phyloP scores from a whole-genome alignment of 2,113 vertebrate genomes.

The Balaenoptera acutorostrata region DNA sequence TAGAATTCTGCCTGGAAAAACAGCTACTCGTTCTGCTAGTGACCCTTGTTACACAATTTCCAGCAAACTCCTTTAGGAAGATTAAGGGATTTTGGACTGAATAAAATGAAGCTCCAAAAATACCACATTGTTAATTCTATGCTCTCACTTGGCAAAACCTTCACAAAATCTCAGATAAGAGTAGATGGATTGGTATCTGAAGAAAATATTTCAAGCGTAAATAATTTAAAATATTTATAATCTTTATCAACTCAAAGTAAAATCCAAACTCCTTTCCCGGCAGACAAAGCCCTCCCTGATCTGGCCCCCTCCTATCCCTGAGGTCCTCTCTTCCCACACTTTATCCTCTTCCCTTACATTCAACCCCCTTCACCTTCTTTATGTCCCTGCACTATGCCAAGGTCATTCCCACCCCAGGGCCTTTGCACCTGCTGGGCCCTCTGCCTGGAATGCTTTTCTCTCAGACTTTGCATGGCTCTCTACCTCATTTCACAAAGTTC shows the following conservation, averaged over 20 bases:
- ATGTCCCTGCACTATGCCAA: background rate
- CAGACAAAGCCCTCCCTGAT: background rate
- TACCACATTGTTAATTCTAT: background rate
- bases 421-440: background rate
- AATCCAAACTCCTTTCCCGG: background rate
- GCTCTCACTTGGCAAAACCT: background rate
- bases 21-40: background rate
- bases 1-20: background rate
- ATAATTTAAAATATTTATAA: background rate
- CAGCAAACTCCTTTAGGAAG: background rate
- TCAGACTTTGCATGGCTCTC: background rate
- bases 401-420: background rate
- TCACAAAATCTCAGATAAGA: background rate
- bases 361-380: background rate
- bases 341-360: too few relatives aligned
- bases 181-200: background rate
- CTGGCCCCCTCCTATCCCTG: background rate
- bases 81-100: background rate
- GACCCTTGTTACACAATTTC: background rate
- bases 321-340: background rate
- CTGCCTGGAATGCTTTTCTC: background rate
- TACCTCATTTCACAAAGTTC: background rate
- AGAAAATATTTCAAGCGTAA: background rate
- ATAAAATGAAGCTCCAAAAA: background rate
- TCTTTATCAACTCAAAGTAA: background rate